Base-by-base conservation (phyloP, 1,140 invertebrate genomes). In the Thalassaphorura encarpata region DNA sequence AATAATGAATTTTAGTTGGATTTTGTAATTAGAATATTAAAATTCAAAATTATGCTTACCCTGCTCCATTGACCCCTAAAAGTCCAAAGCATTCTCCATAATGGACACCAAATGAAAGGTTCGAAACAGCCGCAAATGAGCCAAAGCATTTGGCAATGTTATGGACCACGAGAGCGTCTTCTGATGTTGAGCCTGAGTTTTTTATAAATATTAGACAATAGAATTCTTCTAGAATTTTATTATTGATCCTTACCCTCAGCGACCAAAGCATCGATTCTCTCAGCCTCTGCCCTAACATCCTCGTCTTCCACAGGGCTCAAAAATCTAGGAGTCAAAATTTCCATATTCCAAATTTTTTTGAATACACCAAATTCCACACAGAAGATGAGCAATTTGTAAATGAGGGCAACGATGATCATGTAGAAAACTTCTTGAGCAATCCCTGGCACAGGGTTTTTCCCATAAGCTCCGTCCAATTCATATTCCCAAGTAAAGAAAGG, bases 51-150 rank as follows among this genome's bases (percentile, higher is more conserved):
- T n/a, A n/a, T n/a, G n/a, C n/a, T 26, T 24, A n/a, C 18, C 52
- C 62, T 21, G 62, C 62, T 18, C 70, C 71, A 63, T 73, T 74
- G 3, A 70, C 67, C 29, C 73, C 72, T 8, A 72, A 54, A 8
- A 72, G 52, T 16, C 62, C 62, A 52, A 63, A 63, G 21, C 62
- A 63, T 52, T 63, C 62, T 1, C 62, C 62, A 26, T 63, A 52
- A 49, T 58, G 62, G 6, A 63, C 62, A 24, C 54, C 58, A 55
- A 63, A 63, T 49, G 27, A 58, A 5, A 63, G 23, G 21, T 63
- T 63, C 18, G 58, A 54, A 6, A 63, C 62, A 31, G 62, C 62
- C 27, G 62, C 51, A 52, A 63, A 58, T 13, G 55, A 57, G 1
- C 62, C 62, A 52, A 56, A 63, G 27, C 48, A 54, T 49, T 63